phyloP scores from a whole-genome alignment of 2,888 invertebrate genomes.

The Tenodera sinensis region DNA sequence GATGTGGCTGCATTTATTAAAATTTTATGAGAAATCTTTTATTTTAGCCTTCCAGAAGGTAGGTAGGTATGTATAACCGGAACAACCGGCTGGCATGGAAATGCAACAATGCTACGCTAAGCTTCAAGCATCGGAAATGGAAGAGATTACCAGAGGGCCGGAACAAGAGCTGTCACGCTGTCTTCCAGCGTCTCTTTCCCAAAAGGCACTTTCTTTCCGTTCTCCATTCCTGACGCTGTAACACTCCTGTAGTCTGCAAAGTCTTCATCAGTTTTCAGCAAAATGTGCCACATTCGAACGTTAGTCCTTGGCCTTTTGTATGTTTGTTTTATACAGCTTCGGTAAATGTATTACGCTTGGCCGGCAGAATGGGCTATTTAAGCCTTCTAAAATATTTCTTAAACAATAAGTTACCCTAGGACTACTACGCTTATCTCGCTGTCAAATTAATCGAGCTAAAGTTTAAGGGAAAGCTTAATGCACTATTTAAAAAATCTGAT shows the following conservation, averaged over 20 bases:
- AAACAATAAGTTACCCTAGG: too few species aligned
- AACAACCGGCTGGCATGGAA: background rate
- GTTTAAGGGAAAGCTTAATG: too few species aligned
- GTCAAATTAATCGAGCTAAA: too few species aligned
- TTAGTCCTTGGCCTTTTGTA: too few species aligned
- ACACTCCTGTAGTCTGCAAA: background rate
- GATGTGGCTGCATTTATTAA: background rate
- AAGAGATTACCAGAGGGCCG: background rate
- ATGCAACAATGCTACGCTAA: background rate
- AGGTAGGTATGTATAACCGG: background rate
- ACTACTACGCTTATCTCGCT: too few species aligned
- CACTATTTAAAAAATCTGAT: too few species aligned
- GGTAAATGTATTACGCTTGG: too few species aligned
- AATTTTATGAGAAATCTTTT: background rate
- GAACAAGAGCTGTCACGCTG: background rate
- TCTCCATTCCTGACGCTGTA: background rate
- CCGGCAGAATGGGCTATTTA: too few species aligned
- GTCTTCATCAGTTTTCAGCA: background rate
- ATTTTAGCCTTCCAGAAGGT: background rate
- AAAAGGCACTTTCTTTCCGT: background rate
- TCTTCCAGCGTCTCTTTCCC: background rate
- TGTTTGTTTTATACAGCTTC: too few species aligned
- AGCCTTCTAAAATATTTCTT: too few species aligned
- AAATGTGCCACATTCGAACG: background rate
- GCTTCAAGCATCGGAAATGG: background rate